These are phyloP conservation scores for Tridacna crocea DNA, from an alignment of 2,888 invertebrate genomes.

Conservation along the genomic window DNA sequence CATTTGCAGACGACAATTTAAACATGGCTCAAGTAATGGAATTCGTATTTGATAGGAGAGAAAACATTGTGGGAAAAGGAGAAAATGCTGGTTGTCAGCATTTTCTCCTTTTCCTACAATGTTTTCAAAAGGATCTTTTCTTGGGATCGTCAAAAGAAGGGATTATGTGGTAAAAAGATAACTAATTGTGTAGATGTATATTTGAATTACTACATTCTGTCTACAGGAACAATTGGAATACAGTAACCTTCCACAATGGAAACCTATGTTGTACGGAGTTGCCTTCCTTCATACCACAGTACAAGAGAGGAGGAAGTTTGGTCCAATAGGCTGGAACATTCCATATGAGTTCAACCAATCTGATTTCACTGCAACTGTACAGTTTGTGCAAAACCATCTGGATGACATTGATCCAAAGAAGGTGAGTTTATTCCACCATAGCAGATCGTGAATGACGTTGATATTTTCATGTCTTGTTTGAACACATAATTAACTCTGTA, in stretches of 20 bases:
- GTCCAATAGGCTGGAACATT: slow-evolving; percentile 98
- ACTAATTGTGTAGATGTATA: neutral
- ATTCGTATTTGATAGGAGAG: too few relatives aligned
- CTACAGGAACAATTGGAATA: slow-evolving; percentile 93
- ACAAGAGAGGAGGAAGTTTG: slow-evolving; percentile 97
- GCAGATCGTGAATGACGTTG: neutral
- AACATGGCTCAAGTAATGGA: too few relatives aligned
- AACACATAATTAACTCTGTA: too few relatives aligned
- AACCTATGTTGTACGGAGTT: slow-evolving; percentile 95
- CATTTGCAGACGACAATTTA: too few relatives aligned
- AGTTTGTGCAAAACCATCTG: slow-evolving; percentile 97
- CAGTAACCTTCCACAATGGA: slow-evolving; percentile 94
- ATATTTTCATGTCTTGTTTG: neutral
- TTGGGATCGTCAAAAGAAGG: too few relatives aligned
- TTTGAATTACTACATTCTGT: neutral
- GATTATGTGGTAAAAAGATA: too few relatives aligned
- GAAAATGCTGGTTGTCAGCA: too few relatives aligned
- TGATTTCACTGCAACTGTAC: slow-evolving; percentile 97
- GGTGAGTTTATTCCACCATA: slow-evolving; percentile 76
- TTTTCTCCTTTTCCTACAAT: neutral
- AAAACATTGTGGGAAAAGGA: too few relatives aligned
- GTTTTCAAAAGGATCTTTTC: neutral
- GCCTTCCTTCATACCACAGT: slow-evolving; percentile 98
- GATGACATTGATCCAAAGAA: slow-evolving; percentile 99
- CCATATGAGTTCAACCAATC: slow-evolving; percentile 99